A percentile compares a stretch with the other conserved stretches of the same genome.
phyloP scores from a whole-genome alignment of 2,113 vertebrate genomes.

The Thunnus maccoyii region DNA sequence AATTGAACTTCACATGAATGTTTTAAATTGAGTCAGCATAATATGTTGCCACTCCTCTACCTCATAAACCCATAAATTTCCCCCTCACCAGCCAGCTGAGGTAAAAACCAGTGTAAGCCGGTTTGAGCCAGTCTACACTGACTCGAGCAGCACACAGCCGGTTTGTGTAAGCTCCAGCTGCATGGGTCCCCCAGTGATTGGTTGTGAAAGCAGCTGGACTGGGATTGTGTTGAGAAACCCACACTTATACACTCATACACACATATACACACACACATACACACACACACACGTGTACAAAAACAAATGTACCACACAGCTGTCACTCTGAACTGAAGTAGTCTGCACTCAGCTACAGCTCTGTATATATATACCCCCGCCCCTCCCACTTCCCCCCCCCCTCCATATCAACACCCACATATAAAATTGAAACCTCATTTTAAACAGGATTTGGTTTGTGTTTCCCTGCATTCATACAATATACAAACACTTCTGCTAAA shows the following conservation, averaged over 20 bases:
- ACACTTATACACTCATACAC: slow-evolving; percentile 9
- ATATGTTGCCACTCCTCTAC: slow-evolving; percentile 41
- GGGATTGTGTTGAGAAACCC: slow-evolving; percentile 37
- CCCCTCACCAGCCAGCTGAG: slow-evolving; percentile 64
- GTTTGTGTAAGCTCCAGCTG: slow-evolving; percentile 83
- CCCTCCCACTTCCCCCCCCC: not conserved
- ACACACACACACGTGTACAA: not conserved
- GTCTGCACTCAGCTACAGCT: not conserved
- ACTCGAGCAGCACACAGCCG: slow-evolving; percentile 80
- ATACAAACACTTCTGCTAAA: not conserved
- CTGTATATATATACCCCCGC: not conserved
- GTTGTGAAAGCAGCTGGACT: slow-evolving; percentile 79
- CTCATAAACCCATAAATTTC: slow-evolving; percentile 65
- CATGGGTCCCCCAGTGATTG: slow-evolving; percentile 67
- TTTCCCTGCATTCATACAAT: not conserved
- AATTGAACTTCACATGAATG: slow-evolving; percentile 43
- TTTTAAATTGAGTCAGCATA: slow-evolving; percentile 41
- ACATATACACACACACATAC: slow-evolving; percentile 4
- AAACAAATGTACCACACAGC: slow-evolving; percentile 26
- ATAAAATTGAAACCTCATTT: not conserved
- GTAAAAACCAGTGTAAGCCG: slow-evolving; percentile 75
- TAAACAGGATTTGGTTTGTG: not conserved
- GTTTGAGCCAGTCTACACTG: slow-evolving; percentile 80
- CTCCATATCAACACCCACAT: not conserved
- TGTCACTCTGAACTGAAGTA: slow-evolving; percentile 38